Base-by-base conservation (phyloP, 2,113 vertebrate species). In the Sardina pilchardus region DNA sequence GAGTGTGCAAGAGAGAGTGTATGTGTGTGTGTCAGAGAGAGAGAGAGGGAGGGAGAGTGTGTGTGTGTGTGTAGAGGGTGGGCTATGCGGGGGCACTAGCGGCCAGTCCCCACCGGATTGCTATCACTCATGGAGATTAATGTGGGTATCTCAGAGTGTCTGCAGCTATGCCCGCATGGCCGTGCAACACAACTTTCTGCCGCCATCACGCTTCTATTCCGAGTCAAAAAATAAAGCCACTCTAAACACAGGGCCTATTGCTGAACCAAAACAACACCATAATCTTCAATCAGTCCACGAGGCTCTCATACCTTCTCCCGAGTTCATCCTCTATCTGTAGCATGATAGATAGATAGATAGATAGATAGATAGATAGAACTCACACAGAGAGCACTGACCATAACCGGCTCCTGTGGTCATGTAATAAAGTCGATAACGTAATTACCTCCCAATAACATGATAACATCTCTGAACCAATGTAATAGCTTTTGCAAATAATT, bases 51-150 rank as follows among this genome's bases (percentile, higher is more conserved):
- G 14, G 0, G 14, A 14, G 9, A 19, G 63, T 71, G 63, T 71
- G 63, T 34, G n/a, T 8, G 63, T 71, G 10, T 71, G n/a, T 71
- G 63, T 8, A 4, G 26, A 34, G 63, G 8, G 8, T 71, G 63
- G 50, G 50, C 50, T 53, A 17, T 53, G 16, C 4, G 0, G 16
- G 50, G 50, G 19, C 50, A 53, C 50, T 53, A 19, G 50, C 19
- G 16, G 50, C 50, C 50, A 53, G 50, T 17, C 14, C 50, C 50
- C 4, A 14, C n/a, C 10, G 12, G 63, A 26, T 71, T 71, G 26
- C 63, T 30, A 14, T 34, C 63, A 71, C 24, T 71, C 63, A 71
- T 71, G 63, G 30, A 67, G 63, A 71, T 71, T 71, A 71, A 71
- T 71, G 63, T 34, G 63, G 26, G 63, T 34, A 34, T 30, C n/a